Conservation (phyloP, 2,113 vertebrate genomes). For the Tragelaphus scriptus region DNA sequence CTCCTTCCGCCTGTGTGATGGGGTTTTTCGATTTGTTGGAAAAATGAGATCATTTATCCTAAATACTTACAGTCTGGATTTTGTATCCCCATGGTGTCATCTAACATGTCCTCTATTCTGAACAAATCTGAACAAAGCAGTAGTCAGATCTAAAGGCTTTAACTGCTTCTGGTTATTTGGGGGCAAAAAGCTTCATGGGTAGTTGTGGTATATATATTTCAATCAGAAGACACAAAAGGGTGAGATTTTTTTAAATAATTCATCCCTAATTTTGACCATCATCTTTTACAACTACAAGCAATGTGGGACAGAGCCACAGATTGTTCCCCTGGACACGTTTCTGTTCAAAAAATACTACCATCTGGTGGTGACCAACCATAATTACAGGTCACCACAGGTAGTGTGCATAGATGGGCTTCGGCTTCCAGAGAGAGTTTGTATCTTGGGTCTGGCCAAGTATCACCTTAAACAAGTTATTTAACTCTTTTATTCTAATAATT, state of each 20-base stretch:
- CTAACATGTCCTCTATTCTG: constrained; percentile 7
- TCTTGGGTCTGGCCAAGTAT: background rate
- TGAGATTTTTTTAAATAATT: background rate
- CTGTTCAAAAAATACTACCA: constrained; percentile 48
- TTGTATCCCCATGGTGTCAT: background rate
- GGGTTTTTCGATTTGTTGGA: background rate
- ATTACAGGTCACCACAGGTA: background rate
- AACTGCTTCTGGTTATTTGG: background rate
- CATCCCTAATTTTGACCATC: background rate
- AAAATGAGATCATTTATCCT: background rate
- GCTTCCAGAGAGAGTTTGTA: background rate
- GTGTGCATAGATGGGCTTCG: background rate
- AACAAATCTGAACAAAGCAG: background rate
- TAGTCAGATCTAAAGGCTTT: background rate
- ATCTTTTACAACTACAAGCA: background rate
- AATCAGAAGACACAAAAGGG: background rate
- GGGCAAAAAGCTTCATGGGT: background rate
- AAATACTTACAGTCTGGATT: background rate
- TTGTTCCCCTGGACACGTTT: background rate
- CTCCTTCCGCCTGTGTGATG: background rate
- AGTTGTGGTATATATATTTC: background rate
- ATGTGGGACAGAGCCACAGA: background rate
- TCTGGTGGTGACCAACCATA: constrained; percentile 21
- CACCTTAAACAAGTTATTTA: background rate
- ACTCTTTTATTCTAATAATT: background rate